Evolutionary conservation across 2,113 vertebrate genomes (phyloP), one percentile per base, ranked within the genome.

Genomic region (Grus americana): DNA sequence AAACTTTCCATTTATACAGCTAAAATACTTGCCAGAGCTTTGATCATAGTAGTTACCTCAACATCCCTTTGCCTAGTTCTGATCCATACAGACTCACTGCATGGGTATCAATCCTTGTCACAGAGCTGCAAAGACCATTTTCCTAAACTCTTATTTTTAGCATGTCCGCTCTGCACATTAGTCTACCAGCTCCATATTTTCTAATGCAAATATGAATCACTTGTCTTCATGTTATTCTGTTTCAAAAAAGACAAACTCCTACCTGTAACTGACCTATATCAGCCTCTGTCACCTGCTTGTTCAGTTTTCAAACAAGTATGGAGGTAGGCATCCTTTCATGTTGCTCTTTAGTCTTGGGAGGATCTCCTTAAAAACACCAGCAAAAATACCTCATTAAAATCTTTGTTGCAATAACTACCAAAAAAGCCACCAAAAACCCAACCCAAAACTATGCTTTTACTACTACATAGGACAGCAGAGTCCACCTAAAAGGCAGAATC

Each of bases 311-410:
- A 96, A 96, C 82, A 93, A 82, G 90, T 26, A 70, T 49, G 92
- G 72, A 90, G 85, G 72, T 32, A 42, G 62, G 29, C 71, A 91
- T 88, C 91, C 67, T 76, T 72, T 95, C 86, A 42, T 73, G 88
- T 18, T 91, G 93, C 66, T 93, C 91, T 97, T 93, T 91, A 92
- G 75, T 88, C 95, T 80, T 76, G 83, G 82, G 75, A 79, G 90
- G 86, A 32, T 76, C 59, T 94, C 96, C 75, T 90, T 93, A 91
- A 96, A 96, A 96, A 93, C 75, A 96, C 89, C 93, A 90, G 91
- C 82, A 95, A 79, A 96, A 96, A 95, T 57, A 68, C 79, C 91
- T 91, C 86, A 52, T 96, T 95, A 92, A 91, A 89, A 88, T 63
- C 79, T 5, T 15, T n/a, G 23, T 3, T 68, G 58, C 12, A 32